phyloP scores from a whole-genome alignment of 2,888 invertebrate genomes.

The Sesia apiformis region DNA sequence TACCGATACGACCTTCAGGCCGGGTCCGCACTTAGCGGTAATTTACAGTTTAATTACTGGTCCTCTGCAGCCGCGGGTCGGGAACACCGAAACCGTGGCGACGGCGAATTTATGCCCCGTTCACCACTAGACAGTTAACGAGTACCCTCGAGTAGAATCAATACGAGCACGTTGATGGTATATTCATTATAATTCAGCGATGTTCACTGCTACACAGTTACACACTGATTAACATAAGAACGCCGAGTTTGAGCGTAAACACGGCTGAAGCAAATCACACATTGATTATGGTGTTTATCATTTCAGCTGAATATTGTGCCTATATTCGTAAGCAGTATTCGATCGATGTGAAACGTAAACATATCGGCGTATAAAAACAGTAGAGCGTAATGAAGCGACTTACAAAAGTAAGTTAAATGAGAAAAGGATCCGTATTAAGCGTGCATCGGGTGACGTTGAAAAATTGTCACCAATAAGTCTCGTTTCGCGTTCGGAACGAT shows the following conservation, averaged over 20 bases:
- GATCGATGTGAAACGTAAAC: too few relatives aligned
- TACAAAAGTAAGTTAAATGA: constrained; percentile 34
- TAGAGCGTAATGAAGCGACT: constrained; percentile 3
- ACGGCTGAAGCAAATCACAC: neutral
- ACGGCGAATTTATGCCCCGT: constrained; percentile 13
- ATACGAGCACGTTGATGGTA: neutral
- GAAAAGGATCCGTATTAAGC: constrained; percentile 28
- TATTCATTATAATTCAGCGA: neutral
- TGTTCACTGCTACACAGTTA: neutral
- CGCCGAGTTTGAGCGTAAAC: neutral
- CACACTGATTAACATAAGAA: neutral
- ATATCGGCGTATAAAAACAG: too few relatives aligned
- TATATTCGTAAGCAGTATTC: too few relatives aligned
- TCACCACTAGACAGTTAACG: constrained; percentile 8
- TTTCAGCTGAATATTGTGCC: too few relatives aligned
- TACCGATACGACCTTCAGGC: constrained; percentile 55
- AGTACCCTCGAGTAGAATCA: neutral
- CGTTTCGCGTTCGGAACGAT: constrained; percentile 46
- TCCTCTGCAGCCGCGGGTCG: constrained; percentile 17
- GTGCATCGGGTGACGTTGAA: constrained; percentile 48
- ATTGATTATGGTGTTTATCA: too few relatives aligned
- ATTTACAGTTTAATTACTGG: constrained; percentile 69
- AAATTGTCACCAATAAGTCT: constrained; percentile 62
- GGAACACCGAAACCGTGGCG: neutral
- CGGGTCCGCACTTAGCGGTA: constrained; percentile 58